Conservation (phyloP, 2,888 invertebrate genomes). For the Antheraea assamensis region DNA sequence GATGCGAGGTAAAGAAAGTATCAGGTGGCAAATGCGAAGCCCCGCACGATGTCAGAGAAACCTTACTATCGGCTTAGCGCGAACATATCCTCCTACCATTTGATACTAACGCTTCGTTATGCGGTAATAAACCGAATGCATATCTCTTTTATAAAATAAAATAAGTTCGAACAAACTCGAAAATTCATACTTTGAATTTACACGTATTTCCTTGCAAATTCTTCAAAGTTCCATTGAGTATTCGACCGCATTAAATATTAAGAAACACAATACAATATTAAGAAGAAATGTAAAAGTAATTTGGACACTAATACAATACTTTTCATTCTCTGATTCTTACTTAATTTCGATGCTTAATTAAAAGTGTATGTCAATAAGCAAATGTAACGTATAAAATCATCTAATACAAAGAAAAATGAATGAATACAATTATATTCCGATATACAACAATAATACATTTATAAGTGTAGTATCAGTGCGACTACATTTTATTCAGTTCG, state of each 20-base stretch:
- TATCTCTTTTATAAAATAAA: not conserved
- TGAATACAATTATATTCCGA: too few relatives aligned
- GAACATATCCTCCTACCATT: conserved; percentile 44
- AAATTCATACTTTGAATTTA: not conserved
- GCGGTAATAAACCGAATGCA: conserved; percentile 1
- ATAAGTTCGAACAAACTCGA: not conserved
- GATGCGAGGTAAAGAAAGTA: conserved; percentile 47
- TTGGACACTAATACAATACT: not conserved
- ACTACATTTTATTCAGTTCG: too few relatives aligned
- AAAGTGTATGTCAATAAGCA: not conserved
- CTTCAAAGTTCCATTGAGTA: not conserved
- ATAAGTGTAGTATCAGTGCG: too few relatives aligned
- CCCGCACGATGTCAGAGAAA: conserved; percentile 54
- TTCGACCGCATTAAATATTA: not conserved
- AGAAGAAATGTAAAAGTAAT: not conserved
- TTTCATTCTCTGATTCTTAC: not conserved
- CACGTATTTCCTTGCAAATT: not conserved
- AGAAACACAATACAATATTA: not conserved
- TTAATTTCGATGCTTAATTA: not conserved
- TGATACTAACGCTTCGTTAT: conserved; percentile 41
- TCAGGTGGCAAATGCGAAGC: conserved; percentile 56
- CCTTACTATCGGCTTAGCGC: conserved; percentile 71
- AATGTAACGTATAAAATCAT: not conserved
- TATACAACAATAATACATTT: too few relatives aligned
- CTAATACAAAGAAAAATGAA: too few relatives aligned